phyloP scores from a whole-genome alignment of 2,888 invertebrate genomes.

The Polia nebulosa region DNA sequence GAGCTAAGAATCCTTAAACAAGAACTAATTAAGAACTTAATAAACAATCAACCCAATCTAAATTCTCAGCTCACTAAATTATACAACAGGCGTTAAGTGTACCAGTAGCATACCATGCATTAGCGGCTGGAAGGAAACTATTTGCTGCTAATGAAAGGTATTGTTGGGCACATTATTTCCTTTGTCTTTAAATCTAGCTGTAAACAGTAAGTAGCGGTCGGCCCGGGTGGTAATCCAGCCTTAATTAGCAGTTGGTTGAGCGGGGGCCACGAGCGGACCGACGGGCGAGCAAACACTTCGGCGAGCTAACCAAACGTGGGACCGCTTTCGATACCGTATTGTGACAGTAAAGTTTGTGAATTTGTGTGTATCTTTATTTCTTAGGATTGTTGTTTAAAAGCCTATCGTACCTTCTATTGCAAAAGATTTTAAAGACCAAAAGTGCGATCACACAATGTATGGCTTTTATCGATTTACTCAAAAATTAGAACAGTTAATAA shows the following conservation, averaged over 20 bases:
- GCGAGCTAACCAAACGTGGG: conserved; percentile 35
- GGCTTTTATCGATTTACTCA: too few relatives aligned
- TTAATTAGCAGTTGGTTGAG: conserved; percentile 88
- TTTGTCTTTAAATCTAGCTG: conserved; percentile 86
- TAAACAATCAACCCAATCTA: conserved; percentile 9
- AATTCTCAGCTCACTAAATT: conserved; percentile 21
- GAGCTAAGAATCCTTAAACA: neutral
- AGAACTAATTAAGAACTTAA: conserved; percentile 1
- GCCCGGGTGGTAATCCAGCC: conserved; percentile 87
- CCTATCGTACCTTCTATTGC: too few relatives aligned
- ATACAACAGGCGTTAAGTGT: conserved; percentile 46
- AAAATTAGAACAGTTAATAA: too few relatives aligned
- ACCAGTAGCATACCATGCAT: conserved; percentile 46
- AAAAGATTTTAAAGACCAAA: too few relatives aligned
- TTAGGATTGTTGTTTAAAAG: neutral
- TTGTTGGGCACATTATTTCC: conserved; percentile 84
- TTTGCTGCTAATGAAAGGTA: conserved; percentile 81
- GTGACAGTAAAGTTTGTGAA: conserved; percentile 4
- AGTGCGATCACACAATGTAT: too few relatives aligned
- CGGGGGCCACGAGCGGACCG: conserved; percentile 69
- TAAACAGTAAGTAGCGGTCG: conserved; percentile 86
- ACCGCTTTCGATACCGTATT: conserved; percentile 37
- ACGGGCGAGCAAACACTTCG: conserved; percentile 71
- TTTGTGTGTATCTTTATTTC: neutral
- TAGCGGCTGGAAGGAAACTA: conserved; percentile 65